phyloP scores from a whole-genome alignment of 2,888 invertebrate species.

The Nomada flava region DNA sequence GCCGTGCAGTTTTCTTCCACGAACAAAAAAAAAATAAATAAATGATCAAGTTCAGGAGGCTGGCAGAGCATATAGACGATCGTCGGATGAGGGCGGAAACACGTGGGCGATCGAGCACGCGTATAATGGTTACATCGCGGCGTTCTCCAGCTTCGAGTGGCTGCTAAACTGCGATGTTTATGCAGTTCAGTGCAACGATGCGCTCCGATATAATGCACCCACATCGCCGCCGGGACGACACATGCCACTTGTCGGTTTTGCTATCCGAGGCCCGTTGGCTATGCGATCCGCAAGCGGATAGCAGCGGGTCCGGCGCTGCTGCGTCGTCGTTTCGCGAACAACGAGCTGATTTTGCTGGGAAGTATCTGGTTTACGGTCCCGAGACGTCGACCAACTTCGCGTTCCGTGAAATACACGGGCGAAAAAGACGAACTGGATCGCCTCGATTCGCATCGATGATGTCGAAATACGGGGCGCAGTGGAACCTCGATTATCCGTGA shows the following conservation, averaged over 20 bases:
- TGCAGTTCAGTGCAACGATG: constrained; percentile 70
- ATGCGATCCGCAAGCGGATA: constrained; percentile 42
- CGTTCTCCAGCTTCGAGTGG: constrained; percentile 58
- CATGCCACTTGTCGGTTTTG: constrained; percentile 61
- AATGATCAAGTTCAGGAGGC: not conserved
- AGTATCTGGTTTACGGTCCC: constrained; percentile 46
- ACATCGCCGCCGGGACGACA: constrained; percentile 65
- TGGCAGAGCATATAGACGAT: not conserved
- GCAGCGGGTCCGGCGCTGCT: constrained; percentile 10
- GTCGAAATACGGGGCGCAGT: not conserved
- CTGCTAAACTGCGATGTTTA: constrained; percentile 78
- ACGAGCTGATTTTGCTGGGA: constrained; percentile 36
- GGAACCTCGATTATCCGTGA: no score
- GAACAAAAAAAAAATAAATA: not conserved
- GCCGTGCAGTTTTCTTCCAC: not conserved
- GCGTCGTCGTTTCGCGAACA: constrained; percentile 28
- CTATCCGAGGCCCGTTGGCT: constrained; percentile 43
- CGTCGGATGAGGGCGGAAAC: constrained; percentile 79
- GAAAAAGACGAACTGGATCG: constrained; percentile 22
- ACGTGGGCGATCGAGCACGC: constrained; percentile 78
- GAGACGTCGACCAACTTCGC: not conserved
- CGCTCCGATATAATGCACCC: constrained; percentile 78
- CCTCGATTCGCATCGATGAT: constrained; percentile 21
- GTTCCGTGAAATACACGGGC: constrained; percentile 3
- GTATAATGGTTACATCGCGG: constrained; percentile 77